Evolutionary conservation across 2,797 vertebrate genomes (phyloP).

Genomic region (Eulemur rubriventer): DNA sequence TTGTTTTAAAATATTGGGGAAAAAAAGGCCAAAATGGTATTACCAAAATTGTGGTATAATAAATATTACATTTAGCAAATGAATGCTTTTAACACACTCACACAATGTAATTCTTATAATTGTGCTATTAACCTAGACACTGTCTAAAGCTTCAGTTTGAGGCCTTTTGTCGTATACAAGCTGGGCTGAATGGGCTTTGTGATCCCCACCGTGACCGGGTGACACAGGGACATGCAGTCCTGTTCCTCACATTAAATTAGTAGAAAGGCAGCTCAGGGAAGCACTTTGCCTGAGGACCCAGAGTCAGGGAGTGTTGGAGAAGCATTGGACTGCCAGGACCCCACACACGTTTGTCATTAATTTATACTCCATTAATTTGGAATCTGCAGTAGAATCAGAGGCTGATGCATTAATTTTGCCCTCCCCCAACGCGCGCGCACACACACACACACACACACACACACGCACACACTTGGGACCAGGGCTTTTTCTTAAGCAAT

Average conservation of each 20-base stretch:
- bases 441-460: background rate
- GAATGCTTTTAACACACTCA: background rate
- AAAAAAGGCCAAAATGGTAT: background rate
- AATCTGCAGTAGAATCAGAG: constrained; percentile 60
- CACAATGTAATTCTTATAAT: background rate
- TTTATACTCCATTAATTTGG: constrained; percentile 77
- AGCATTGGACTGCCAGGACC: background rate
- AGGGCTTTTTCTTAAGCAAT: background rate
- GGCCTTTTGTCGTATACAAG: background rate
- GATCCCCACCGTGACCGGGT: too few species aligned
- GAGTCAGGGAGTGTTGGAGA: background rate
- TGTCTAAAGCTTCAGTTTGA: background rate
- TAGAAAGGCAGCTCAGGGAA: background rate
- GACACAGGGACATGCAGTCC: background rate
- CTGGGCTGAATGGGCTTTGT: background rate
- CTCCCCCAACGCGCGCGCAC: background rate
- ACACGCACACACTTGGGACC: background rate
- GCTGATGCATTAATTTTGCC: constrained; percentile 56
- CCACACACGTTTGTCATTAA: constrained; percentile 53
- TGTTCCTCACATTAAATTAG: background rate
- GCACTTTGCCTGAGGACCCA: constrained; percentile 43
- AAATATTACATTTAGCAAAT: background rate
- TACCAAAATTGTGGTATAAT: background rate
- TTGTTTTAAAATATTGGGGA: background rate
- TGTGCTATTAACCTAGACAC: background rate